Base-by-base conservation (phyloP, 2,113 vertebrate species). In the Nerophis lumbriciformis region DNA sequence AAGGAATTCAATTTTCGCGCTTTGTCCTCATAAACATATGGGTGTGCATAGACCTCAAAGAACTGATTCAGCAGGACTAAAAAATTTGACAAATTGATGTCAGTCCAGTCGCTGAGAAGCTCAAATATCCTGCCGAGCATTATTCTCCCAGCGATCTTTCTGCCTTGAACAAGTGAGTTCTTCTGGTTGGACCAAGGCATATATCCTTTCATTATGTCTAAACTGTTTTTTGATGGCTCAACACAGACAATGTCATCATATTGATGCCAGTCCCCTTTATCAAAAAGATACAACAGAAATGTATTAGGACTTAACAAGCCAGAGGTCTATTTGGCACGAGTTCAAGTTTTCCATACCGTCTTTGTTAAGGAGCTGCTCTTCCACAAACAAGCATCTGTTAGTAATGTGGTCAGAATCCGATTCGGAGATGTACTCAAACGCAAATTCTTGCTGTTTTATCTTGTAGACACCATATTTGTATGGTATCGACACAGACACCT, bases 161-260 rank as follows among this genome's bases (percentile, higher is more conserved):
- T 92, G 6, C 93, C 93, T 48, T 71, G 3, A 54, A 91, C 79
- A 16, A 94, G 5, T 0, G 6, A 5, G 5, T 28, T 88, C 44
- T 3, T 77, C 0, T 64, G 74, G 0, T 86, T 71, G 7, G 72
- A 5, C 87, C 79, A 87, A 0, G 89, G 0, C 0, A 42, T 12
- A 11, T 15, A 14, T 1, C 6, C 1, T 14, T 4, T 35, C 28
- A 0, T 1, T 0, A 36, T 9, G 0, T 15, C n/a, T 28, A 4
- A 6, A 3, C 35, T 2, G 0, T 0, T 0, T 2, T 83, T 14
- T 0, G 85, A 15, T 0, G 87, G 65, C 48, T 16, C 39, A 0
- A 2, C 69, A 13, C 93, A 97, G 8, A 96, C 87, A 0, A 96
- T 94, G 56, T 97, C 96, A 13, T 99, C 95, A 0, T 97, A 99